A percentile compares a stretch with the other conserved stretches of the same genome.
phyloP scores from a whole-genome alignment of 1,140 invertebrate genomes.

The Tigriopus japonicus region DNA sequence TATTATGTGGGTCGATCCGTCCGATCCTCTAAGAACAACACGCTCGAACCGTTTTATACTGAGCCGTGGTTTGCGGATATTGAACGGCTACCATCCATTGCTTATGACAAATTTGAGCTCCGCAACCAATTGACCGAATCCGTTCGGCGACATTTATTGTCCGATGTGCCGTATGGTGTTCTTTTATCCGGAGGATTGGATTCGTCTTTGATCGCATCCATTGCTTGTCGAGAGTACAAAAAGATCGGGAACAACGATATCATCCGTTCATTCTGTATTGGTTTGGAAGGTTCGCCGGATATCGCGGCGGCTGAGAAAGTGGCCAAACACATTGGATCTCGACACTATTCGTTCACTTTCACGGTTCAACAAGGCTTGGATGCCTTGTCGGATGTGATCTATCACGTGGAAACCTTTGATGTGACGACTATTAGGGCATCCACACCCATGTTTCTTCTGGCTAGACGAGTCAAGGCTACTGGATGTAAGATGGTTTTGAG shows the following conservation, averaged over 20 bases:
- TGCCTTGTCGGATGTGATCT: constrained; percentile 26
- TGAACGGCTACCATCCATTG: background rate
- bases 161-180: constrained; percentile 10
- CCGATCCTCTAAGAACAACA: background rate
- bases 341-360: constrained; percentile 29
- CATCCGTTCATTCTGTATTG: constrained; percentile 29
- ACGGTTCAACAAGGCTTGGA: constrained; percentile 27
- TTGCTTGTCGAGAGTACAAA: constrained; percentile 16
- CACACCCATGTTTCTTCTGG: constrained; percentile 29
- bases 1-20: background rate
- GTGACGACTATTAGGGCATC: constrained; percentile 30
- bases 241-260: constrained; percentile 22
- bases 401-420: constrained; percentile 30
- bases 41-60: background rate
- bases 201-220: constrained; percentile 27
- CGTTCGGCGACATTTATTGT: constrained; percentile 13
- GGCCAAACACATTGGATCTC: constrained; percentile 25
- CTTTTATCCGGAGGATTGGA: constrained; percentile 27
- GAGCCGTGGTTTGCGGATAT: background rate
- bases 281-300: constrained; percentile 28
- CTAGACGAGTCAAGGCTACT: constrained; percentile 25
- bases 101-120: background rate
- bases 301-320: constrained; percentile 27
- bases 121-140: constrained; percentile 1
- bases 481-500: constrained; percentile 18